Conservation (phyloP, 2,797 vertebrate species). For the Melanotaenia parkinsoni region DNA sequence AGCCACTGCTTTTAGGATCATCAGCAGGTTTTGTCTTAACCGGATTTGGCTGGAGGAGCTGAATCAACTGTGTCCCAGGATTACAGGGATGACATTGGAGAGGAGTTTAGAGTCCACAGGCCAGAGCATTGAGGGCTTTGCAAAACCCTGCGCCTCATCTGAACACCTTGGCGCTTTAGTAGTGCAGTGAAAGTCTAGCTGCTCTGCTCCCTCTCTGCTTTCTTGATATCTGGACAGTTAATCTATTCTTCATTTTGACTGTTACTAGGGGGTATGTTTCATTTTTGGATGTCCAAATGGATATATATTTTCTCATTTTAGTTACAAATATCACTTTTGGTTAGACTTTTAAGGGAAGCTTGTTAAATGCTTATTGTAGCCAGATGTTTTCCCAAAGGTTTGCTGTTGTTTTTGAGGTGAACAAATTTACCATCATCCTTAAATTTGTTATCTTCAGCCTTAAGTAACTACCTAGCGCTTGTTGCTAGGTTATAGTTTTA, state of each 20-base stretch:
- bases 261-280: conserved; percentile 33
- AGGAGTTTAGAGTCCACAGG: conserved; percentile 73
- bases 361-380: conserved; percentile 35
- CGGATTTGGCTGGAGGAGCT: conserved; percentile 90
- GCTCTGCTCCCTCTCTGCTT: conserved; percentile 16
- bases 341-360: conserved; percentile 28
- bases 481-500: conserved; percentile 83
- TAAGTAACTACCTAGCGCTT: conserved; percentile 72
- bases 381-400: conserved; percentile 49
- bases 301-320: conserved; percentile 16
- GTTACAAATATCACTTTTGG: background rate
- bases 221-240: conserved; percentile 36
- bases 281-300: background rate
- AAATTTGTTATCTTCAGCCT: conserved; percentile 73
- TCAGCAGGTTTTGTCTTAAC: conserved; percentile 92
- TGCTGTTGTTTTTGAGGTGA: conserved; percentile 42
- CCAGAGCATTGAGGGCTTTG: conserved; percentile 57
- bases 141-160: conserved; percentile 45
- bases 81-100: conserved; percentile 88
- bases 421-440: conserved; percentile 57
- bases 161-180: conserved; percentile 43
- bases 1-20: conserved; percentile 84
- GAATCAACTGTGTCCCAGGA: conserved; percentile 87
- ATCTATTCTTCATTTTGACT: conserved; percentile 28
- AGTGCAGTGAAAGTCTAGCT: conserved; percentile 26